Evolutionary conservation across 2,888 invertebrate genomes (phyloP).

Genomic region (Tetragonisca angustula): DNA sequence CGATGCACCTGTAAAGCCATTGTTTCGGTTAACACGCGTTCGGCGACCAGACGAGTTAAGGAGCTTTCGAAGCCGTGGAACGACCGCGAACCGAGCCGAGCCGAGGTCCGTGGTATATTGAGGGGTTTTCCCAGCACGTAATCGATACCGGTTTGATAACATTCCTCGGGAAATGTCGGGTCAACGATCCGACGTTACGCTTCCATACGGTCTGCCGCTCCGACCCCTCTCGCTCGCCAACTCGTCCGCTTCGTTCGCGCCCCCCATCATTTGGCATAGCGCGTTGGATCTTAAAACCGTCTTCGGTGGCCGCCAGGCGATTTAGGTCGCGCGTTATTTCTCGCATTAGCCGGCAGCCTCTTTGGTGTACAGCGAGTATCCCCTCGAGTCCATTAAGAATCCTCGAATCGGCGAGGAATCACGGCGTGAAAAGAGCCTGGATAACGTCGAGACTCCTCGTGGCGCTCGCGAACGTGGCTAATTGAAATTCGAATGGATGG

Average conservation of each 20-base stretch:
- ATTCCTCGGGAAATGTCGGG: conserved; percentile 46
- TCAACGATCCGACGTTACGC: conserved; percentile 46
- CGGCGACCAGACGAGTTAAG: conserved; percentile 19
- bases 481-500: conserved; percentile 5
- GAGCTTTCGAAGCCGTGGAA: conserved; percentile 33
- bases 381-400: conserved; percentile 28
- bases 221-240: conserved; percentile 47
- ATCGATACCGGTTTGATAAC: conserved; percentile 61
- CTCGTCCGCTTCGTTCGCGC: conserved; percentile 39
- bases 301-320: conserved; percentile 23
- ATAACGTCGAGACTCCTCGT: background rate
- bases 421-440: background rate
- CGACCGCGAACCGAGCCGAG: conserved; percentile 3
- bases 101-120: background rate
- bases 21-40: background rate
- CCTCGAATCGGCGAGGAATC: background rate
- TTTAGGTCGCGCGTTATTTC: conserved; percentile 56
- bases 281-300: conserved; percentile 38
- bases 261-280: conserved; percentile 56
- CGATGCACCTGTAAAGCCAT: background rate
- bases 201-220: conserved; percentile 19
- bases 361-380: background rate
- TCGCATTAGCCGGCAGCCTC: conserved; percentile 20
- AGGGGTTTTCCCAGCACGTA: conserved; percentile 22
- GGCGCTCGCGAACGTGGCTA: background rate